Conservation (phyloP, 2,113 vertebrate genomes). For the Alligator sinensis region DNA sequence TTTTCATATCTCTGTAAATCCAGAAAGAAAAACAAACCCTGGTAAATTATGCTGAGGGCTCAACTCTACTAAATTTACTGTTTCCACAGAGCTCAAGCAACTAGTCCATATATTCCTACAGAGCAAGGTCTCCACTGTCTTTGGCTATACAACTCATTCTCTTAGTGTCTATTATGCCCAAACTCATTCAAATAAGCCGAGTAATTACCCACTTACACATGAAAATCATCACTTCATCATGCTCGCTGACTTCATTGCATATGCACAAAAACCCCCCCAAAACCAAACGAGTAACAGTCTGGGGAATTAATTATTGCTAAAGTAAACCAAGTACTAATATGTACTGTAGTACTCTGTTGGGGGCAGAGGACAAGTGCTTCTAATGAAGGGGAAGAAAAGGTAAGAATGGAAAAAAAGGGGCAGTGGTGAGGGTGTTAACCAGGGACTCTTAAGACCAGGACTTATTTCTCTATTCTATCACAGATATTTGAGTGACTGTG, state of each 20-base stretch:
- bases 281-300: not conserved
- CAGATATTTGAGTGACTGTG: not conserved
- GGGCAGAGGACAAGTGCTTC: not conserved
- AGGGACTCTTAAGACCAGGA: not conserved
- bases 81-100: slow-evolving; percentile 34
- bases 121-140: slow-evolving; percentile 9
- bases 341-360: not conserved
- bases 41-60: slow-evolving; percentile 74
- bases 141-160: slow-evolving; percentile 13
- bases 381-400: not conserved
- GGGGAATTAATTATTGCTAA: not conserved
- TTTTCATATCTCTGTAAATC: slow-evolving; percentile 98
- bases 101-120: not conserved
- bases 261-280: not conserved
- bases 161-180: not conserved
- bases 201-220: slow-evolving; percentile 25
- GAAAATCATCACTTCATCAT: not conserved
- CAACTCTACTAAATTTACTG: slow-evolving; percentile 67
- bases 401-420: not conserved
- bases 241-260: not conserved
- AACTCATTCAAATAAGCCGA: slow-evolving; percentile 27
- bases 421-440: not conserved
- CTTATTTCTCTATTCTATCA: slow-evolving; percentile 11
- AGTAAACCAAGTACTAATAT: not conserved
- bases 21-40: slow-evolving; percentile 78